Percentiles rank a stretch among this genome's conserved stretches.
Evolutionary conservation across 2,888 invertebrate genomes (phyloP).

Genomic region (Carabus problematicus): DNA sequence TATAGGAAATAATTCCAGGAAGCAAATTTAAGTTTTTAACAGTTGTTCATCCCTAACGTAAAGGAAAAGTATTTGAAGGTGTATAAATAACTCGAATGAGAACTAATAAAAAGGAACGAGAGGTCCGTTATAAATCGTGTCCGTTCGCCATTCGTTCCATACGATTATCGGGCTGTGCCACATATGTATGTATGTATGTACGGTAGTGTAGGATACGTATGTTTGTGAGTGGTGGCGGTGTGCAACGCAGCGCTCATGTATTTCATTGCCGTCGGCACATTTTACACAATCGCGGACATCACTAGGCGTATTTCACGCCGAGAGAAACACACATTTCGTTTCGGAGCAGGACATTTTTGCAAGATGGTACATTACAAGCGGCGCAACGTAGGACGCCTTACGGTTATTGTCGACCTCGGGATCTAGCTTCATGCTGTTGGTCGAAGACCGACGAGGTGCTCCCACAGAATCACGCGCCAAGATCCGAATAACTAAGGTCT

Average conservation of each 20-base stretch:
- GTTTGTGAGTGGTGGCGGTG: neutral
- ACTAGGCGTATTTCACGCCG: conserved; percentile 30
- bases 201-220: too few relatives aligned
- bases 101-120: conserved; percentile 1
- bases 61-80: too few relatives aligned
- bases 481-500: neutral
- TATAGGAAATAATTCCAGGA: too few relatives aligned
- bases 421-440: conserved; percentile 13
- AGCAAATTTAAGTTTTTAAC: too few relatives aligned
- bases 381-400: conserved; percentile 33
- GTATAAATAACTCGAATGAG: neutral
- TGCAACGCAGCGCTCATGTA: conserved; percentile 11
- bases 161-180: conserved; percentile 3
- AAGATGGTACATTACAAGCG: conserved; percentile 40
- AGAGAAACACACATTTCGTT: conserved; percentile 37
- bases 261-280: conserved; percentile 37
- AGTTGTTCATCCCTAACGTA: too few relatives aligned
- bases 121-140: neutral
- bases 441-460: neutral
- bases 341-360: conserved; percentile 35
- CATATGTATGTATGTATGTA: too few relatives aligned
- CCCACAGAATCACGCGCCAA: conserved; percentile 12
- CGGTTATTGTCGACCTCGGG: conserved; percentile 35
- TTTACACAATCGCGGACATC: conserved; percentile 35
- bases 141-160: conserved; percentile 7